Evolutionary conservation across 2,113 vertebrate genomes (phyloP).

Genomic region (Sander vitreus): DNA sequence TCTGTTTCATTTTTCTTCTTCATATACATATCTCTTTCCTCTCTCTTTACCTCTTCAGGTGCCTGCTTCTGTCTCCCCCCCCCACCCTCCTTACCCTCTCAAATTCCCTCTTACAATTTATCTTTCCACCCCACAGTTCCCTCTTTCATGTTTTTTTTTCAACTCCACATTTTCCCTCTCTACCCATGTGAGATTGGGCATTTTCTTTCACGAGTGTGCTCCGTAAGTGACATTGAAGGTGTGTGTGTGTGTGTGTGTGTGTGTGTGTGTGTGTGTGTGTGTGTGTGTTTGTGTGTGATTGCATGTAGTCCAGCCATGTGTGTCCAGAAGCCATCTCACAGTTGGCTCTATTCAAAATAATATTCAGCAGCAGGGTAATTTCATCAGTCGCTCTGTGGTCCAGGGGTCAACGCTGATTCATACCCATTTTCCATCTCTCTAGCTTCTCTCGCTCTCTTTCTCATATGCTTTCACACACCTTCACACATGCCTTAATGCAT

Average conservation of each 20-base stretch:
- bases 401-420: slow-evolving; percentile 55
- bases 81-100: slow-evolving; percentile 21
- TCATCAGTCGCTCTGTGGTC: slow-evolving; percentile 63
- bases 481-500: slow-evolving; percentile 17
- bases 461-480: not conserved
- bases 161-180: slow-evolving; percentile 26
- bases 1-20: slow-evolving; percentile 55
- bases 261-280: slow-evolving; percentile 14
- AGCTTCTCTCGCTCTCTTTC: not conserved
- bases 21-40: slow-evolving; percentile 33
- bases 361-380: slow-evolving; percentile 67
- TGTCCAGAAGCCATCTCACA: slow-evolving; percentile 62
- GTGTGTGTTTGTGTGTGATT: slow-evolving; percentile 11
- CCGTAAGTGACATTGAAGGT: slow-evolving; percentile 29
- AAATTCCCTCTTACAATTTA: slow-evolving; percentile 40
- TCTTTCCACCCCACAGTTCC: slow-evolving; percentile 23
- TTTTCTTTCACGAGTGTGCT: slow-evolving; percentile 42
- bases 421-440: slow-evolving; percentile 29
- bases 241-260: slow-evolving; percentile 8
- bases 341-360: slow-evolving; percentile 68
- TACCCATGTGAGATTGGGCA: slow-evolving; percentile 46
- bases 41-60: slow-evolving; percentile 40
- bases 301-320: slow-evolving; percentile 43
- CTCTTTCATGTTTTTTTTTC: slow-evolving; percentile 33
- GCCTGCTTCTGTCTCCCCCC: slow-evolving; percentile 23